Evolutionary conservation across 2,888 invertebrate species (phyloP).

Genomic region (Lithodes maja): DNA sequence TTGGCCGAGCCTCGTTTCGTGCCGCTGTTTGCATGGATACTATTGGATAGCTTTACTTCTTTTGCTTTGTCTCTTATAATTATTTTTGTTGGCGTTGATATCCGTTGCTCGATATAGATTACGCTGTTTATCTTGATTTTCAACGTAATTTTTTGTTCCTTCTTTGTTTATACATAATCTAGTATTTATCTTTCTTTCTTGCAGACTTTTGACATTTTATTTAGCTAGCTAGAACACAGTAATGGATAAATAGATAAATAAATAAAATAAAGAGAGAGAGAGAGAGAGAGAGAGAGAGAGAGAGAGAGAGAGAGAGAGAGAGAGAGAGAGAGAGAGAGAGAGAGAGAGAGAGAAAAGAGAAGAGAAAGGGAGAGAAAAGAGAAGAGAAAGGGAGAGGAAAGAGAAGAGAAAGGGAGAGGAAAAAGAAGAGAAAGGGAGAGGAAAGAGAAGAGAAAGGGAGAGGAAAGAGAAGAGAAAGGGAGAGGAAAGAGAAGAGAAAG

Average conservation of each 20-base stretch:
- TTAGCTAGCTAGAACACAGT: too few species aligned
- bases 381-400: neutral
- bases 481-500: neutral
- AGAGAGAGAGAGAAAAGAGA: neutral
- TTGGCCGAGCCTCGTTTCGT: too few species aligned
- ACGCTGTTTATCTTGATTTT: too few species aligned
- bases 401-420: neutral
- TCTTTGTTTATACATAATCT: too few species aligned
- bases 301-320: neutral
- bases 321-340: neutral
- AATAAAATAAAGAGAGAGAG: neutral
- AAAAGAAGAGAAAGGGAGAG: neutral
- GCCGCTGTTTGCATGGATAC: too few species aligned
- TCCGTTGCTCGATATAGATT: too few species aligned
- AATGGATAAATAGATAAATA: neutral
- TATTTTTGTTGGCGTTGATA: too few species aligned
- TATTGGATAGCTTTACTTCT: too few species aligned
- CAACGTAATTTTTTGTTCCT: too few species aligned
- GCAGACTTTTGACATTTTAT: too few species aligned
- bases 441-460: neutral
- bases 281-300: conserved; percentile 5
- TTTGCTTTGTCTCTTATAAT: too few species aligned
- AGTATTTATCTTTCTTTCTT: too few species aligned
- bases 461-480: neutral
- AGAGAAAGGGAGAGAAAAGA: neutral